Evolutionary conservation across 1,140 invertebrate genomes (phyloP), one percentile per base, ranked within the genome.

Genomic region (Chironomus tepperi): DNA sequence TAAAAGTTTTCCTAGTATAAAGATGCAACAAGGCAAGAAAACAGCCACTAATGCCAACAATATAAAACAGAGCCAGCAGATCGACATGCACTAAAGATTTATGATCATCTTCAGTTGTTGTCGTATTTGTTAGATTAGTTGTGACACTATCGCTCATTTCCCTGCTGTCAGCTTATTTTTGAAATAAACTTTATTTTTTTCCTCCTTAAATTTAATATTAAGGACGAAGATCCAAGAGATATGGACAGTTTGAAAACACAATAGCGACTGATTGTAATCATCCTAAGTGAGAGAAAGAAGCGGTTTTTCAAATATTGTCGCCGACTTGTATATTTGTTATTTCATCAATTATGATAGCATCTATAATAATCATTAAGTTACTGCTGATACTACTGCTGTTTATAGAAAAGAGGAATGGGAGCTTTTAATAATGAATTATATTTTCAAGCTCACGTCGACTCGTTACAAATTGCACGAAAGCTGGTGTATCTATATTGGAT

Each of bases 281-380:
- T n/a, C n/a, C 10, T n/a, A 57, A 57, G 9, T 57, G 18, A 15
- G 65, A 70, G 65, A 70, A 70, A 18, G 47, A 57, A n/a, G n/a
- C 10, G n/a, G 8, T 10, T 10, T 57, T n/a, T 57, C n/a, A 57
- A n/a, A 19, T 5, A 70, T 18, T 19, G 65, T 70, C 19, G 65
- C 19, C 18, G 16, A 9, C 7, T 18, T 3, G n/a, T 18, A 21
- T 70, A 21, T 70, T 70, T 70, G 65, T 70, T 70, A 70, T 70
- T 70, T 70, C 65, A 70, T 70, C 65, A 70, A 70, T 70, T 70
- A 70, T 70, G 19, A 57, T 12, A 57, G 47, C 47, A 34, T 57
- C 47, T n/a, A 70, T 70, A 70, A 70, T 70, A 70, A 70, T 18
- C 65, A 70, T 70, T 18, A 70, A 70, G n/a, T 70, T 7, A 18